A percentile compares a stretch with the other conserved stretches of the same genome.
Conservation (phyloP, 2,888 invertebrate species). For the Panorpa germanica region DNA sequence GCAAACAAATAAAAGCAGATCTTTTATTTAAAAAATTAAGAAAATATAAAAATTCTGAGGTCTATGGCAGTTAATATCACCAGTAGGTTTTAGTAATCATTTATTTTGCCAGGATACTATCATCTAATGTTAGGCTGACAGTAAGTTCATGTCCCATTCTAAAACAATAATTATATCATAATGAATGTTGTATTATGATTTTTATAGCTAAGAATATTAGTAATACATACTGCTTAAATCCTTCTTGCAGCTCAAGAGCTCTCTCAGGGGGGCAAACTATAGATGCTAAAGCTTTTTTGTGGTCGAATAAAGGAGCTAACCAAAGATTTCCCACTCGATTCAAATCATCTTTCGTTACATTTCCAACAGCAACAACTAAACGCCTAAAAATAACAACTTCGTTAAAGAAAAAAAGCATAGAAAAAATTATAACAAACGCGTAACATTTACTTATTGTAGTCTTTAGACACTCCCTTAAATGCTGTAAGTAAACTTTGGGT, state of each 20-base stretch:
- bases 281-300: conserved; percentile 37
- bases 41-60: no score
- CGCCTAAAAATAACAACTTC: background rate
- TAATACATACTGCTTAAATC: conserved; percentile 41
- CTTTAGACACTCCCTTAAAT: conserved; percentile 42
- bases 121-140: conserved; percentile 10
- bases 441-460: conserved; percentile 39
- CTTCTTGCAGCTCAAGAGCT: conserved; percentile 40
- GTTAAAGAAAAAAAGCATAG: background rate
- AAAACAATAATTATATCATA: conserved; percentile 15
- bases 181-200: background rate
- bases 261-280: conserved; percentile 64
- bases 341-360: conserved; percentile 42
- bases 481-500: conserved; percentile 52
- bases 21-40: no score
- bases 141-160: conserved; percentile 16
- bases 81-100: no score
- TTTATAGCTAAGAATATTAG: background rate
- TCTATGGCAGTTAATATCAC: no score
- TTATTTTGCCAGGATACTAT: conserved; percentile 12
- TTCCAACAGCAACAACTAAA: background rate
- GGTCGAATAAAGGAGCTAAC: conserved; percentile 45
- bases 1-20: no score
- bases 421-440: conserved; percentile 9
- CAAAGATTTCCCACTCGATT: conserved; percentile 50